Conservation (phyloP, 2,888 invertebrate species). For the Macroteleia sp. region DNA sequence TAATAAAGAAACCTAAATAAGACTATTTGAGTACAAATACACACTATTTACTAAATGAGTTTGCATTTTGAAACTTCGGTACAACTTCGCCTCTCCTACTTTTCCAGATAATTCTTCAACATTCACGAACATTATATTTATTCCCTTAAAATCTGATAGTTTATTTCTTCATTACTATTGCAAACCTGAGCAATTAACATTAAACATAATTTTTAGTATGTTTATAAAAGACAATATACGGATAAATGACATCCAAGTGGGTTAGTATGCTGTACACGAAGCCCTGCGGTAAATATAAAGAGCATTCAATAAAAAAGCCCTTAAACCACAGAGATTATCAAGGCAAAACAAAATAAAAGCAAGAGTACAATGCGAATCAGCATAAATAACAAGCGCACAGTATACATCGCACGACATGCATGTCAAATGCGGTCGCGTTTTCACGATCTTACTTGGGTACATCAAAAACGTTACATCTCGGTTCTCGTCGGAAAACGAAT, state of each 20-base stretch:
- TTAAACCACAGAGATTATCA: conserved; percentile 14
- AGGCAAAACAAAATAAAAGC: conserved; percentile 16
- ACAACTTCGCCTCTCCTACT: no score
- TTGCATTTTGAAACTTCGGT: no score
- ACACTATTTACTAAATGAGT: no score
- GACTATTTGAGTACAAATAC: no score
- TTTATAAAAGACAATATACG: no score
- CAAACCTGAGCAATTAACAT: no score
- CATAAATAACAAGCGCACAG: conserved; percentile 22
- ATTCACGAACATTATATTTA: no score
- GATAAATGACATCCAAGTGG: conserved; percentile 6
- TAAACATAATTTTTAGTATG: no score
- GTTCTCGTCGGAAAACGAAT: background rate
- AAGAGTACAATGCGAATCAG: conserved; percentile 21
- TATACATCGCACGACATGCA: conserved; percentile 23
- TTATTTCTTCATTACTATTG: no score
- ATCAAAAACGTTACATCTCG: background rate
- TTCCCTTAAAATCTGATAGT: no score
- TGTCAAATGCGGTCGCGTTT: conserved; percentile 34
- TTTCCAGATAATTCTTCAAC: no score
- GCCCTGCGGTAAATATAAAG: conserved; percentile 23
- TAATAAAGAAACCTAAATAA: no score
- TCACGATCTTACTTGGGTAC: conserved; percentile 9
- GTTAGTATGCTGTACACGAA: conserved; percentile 37
- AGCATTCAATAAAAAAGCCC: conserved; percentile 26